Evolutionary conservation across 2,888 invertebrate species (phyloP).

Genomic region (Scaptomyza flava): DNA sequence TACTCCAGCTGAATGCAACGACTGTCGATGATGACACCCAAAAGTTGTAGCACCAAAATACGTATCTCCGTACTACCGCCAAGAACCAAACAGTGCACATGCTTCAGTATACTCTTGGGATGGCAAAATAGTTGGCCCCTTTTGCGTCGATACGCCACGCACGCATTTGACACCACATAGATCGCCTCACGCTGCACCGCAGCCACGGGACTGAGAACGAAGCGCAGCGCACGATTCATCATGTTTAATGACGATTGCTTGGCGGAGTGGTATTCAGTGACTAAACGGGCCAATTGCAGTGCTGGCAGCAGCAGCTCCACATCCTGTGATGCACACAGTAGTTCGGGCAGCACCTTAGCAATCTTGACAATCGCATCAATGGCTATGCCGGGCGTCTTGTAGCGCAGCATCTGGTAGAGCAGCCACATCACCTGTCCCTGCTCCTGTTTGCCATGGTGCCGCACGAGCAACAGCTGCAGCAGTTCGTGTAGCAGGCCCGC

Average conservation of each 20-base stretch:
- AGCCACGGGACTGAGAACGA: constrained; percentile 41
- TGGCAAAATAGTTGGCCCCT: constrained; percentile 12
- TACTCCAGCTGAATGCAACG: constrained; percentile 41
- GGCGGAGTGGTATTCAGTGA: constrained; percentile 54
- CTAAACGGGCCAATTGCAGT: constrained; percentile 36
- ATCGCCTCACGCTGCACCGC: constrained; percentile 53
- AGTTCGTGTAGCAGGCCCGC: constrained; percentile 40
- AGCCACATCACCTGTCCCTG: constrained; percentile 47
- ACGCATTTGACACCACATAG: constrained; percentile 42
- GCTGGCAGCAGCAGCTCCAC: constrained; percentile 35
- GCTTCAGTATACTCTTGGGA: constrained; percentile 37
- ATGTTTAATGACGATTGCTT: constrained; percentile 26
- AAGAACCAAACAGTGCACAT: constrained; percentile 46
- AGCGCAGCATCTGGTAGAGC: constrained; percentile 47
- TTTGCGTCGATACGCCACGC: constrained; percentile 31
- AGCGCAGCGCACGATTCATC: constrained; percentile 24
- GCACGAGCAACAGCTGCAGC: constrained; percentile 19
- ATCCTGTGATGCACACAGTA: constrained; percentile 31
- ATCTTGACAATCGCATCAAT: constrained; percentile 25
- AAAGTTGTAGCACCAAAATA: constrained; percentile 34
- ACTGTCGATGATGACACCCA: constrained; percentile 51
- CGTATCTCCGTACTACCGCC: constrained; percentile 29
- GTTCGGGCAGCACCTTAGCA: constrained; percentile 9
- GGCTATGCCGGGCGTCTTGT: constrained; percentile 44
- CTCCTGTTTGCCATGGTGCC: constrained; percentile 1